Base-by-base conservation (phyloP, 2,113 vertebrate genomes). In the Coptodon bakossiorum region DNA sequence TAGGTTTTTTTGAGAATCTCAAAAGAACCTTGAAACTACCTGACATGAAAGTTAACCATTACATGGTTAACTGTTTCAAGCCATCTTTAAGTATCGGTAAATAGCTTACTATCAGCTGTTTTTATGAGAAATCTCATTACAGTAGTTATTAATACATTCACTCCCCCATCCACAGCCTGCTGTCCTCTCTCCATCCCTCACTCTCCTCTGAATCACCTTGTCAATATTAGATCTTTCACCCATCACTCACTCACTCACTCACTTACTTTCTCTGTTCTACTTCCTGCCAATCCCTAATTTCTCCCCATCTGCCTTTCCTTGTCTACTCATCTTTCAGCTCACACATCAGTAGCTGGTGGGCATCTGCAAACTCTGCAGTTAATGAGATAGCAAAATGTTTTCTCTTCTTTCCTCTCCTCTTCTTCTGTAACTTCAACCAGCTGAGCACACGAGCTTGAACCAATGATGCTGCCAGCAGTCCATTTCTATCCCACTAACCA, bases 331-430 rank as follows among this genome's bases (percentile, higher is more conserved):
- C 84, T 82, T 79, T 93, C 87, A 86, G 90, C 86, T 90, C 87
- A 86, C 80, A 88, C 88, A 92, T 93, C 90, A 93, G 91, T 86
- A 93, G 94, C 94, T 78, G 17, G 22, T 76, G 88, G 93, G 86
- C 92, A 94, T 94, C 91, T 94, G 93, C 86, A 88, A 86, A 84
- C 82, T 84, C 82, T 90, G 88, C 89, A 92, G 90, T 92, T 95
- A 95, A 94, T 91, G 84, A 95, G 90, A 95, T 85, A 82, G 87
- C 90, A 88, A 93, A 88, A 93, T 85, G 63, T 85, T 86, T 89
- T 79, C 68, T 84, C 68, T 90, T 54, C 19, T 85, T 50, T 78
- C 27, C 27, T 50, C 16, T 29, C 27, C 27, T 78, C 71, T n/a
- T 31, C 34, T 22, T 83, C 63, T 85, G 24, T 10, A 82, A 90